Evolutionary conservation across 2,888 invertebrate genomes (phyloP).

Genomic region (Mamestra brassicae): DNA sequence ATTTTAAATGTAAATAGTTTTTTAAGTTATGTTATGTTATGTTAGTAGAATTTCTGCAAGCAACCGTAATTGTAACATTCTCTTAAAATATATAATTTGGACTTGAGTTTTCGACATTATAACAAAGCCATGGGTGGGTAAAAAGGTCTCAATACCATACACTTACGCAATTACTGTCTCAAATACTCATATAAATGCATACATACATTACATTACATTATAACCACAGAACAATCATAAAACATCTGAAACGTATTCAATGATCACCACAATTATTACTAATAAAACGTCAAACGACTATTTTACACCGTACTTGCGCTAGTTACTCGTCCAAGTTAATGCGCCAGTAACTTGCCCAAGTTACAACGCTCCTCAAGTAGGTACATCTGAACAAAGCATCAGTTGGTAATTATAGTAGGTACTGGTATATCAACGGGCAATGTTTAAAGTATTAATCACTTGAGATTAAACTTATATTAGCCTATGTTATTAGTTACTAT

Average conservation of each 20-base stretch:
- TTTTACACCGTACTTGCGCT: background rate
- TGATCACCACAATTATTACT: background rate
- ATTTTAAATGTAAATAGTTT: no score
- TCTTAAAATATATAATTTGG: no score
- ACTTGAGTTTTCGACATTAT: no score
- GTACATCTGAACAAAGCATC: constrained; percentile 35
- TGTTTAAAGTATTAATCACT: constrained; percentile 43
- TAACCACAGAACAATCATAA: background rate
- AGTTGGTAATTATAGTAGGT: constrained; percentile 27
- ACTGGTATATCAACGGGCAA: constrained; percentile 16
- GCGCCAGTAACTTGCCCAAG: constrained; percentile 3
- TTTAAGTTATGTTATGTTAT: no score
- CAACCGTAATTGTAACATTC: no score
- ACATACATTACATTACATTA: background rate
- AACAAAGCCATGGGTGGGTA: no score
- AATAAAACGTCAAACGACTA: constrained; percentile 1
- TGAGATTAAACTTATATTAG: constrained; percentile 34
- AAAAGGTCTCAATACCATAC: background rate
- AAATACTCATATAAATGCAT: background rate
- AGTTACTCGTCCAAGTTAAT: background rate
- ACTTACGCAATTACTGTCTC: background rate
- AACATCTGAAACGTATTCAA: background rate
- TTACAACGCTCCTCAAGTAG: background rate
- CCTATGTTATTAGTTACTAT: constrained; percentile 35
- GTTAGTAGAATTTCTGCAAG: no score